A percentile compares a stretch with the other conserved stretches of the same genome.
phyloP scores from a whole-genome alignment of 2,797 vertebrate species.

The Epinephelus awoara region DNA sequence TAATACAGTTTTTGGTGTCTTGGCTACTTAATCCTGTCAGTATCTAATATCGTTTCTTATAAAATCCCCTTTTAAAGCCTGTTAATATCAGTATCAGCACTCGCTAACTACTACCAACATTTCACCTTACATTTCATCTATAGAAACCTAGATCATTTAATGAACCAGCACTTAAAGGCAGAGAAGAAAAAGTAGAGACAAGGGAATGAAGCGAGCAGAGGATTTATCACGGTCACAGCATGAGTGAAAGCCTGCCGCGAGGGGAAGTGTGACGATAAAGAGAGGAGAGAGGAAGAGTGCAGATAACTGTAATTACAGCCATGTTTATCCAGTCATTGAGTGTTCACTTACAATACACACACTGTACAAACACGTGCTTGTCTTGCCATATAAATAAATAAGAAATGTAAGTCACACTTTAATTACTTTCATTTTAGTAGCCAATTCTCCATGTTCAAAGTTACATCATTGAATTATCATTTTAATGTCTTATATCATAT shows the following conservation, averaged over 20 bases:
- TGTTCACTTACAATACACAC: constrained; percentile 1
- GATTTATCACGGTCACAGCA: background rate
- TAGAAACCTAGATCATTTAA: background rate
- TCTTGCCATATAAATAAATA: background rate
- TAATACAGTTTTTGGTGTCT: background rate
- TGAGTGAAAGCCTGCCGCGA: constrained; percentile 26
- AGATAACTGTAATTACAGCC: constrained; percentile 54
- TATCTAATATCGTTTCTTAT: background rate
- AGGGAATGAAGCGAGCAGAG: constrained; percentile 5
- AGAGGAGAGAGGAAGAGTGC: constrained; percentile 18
- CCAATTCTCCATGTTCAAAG: too few species aligned
- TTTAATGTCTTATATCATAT: background rate
- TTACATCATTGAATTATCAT: too few species aligned
- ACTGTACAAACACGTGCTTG: background rate
- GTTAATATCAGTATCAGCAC: background rate
- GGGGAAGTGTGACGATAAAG: constrained; percentile 12
- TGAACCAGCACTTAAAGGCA: background rate
- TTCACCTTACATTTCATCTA: background rate
- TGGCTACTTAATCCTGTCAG: background rate
- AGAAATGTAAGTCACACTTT: background rate
- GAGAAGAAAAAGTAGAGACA: background rate
- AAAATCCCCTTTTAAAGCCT: background rate
- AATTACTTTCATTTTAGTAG: background rate
- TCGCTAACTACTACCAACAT: constrained; percentile 1
- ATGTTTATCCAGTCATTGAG: constrained; percentile 22